Evolutionary conservation across 2,797 vertebrate genomes (phyloP).

Genomic region (Anguilla pacifica): DNA sequence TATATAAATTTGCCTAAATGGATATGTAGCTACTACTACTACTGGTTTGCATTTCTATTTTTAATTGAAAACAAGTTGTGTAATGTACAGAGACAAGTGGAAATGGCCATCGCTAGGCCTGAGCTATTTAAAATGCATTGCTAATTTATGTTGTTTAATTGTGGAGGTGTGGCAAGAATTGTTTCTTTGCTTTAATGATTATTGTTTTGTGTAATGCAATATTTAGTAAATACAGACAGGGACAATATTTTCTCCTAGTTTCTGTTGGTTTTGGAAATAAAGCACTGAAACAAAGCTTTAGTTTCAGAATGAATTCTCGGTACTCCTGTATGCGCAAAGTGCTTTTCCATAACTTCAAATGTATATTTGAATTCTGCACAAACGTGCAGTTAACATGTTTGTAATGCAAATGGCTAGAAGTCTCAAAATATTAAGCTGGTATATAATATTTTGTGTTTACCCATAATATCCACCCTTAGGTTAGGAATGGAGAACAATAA

Average conservation of each 20-base stretch:
- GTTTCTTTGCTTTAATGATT: slow-evolving; percentile 30
- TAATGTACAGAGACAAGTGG: slow-evolving; percentile 25
- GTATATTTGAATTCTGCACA: not conserved
- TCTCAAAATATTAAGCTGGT: too few relatives aligned
- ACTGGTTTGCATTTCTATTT: slow-evolving; percentile 20
- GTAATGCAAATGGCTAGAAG: too few relatives aligned
- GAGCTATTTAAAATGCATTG: slow-evolving; percentile 37
- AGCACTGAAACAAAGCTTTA: slow-evolving; percentile 10
- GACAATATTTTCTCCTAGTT: not conserved
- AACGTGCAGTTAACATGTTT: not conserved
- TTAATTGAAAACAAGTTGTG: slow-evolving; percentile 19
- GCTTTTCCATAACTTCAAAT: not conserved
- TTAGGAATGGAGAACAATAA: too few relatives aligned
- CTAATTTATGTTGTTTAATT: slow-evolving; percentile 41
- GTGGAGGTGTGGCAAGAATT: slow-evolving; percentile 28
- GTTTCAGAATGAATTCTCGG: not conserved
- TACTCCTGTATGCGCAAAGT: not conserved
- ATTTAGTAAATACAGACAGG: slow-evolving; percentile 29
- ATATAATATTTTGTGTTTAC: too few relatives aligned
- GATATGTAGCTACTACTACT: slow-evolving; percentile 21
- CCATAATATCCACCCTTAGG: too few relatives aligned
- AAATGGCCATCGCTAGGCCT: slow-evolving; percentile 13
- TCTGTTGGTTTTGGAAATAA: slow-evolving; percentile 19
- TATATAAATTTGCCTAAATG: slow-evolving; percentile 34
- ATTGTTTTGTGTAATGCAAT: slow-evolving; percentile 28